Evolutionary conservation across 2,113 vertebrate species (phyloP).

Genomic region (Chloroceryle aenea): DNA sequence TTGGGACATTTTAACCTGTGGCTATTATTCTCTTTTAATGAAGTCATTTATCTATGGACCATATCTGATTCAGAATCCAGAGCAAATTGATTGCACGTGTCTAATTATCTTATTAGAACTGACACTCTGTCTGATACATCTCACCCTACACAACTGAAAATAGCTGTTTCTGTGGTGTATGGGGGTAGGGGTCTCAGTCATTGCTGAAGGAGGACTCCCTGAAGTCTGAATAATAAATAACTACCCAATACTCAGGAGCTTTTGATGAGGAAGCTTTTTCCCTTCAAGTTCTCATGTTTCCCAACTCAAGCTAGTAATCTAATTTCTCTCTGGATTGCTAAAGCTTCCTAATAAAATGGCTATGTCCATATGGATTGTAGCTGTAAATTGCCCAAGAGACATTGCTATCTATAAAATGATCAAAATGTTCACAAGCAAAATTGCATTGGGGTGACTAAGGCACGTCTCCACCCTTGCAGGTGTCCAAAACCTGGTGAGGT

Average conservation of each 20-base stretch:
- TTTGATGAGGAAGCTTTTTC: neutral
- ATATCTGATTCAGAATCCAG: conserved; percentile 19
- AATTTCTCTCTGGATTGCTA: neutral
- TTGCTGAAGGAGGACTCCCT: neutral
- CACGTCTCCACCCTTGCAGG: neutral
- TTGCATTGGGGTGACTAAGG: neutral
- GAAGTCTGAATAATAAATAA: neutral
- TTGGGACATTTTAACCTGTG: neutral
- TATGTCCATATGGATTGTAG: neutral
- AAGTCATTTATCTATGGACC: conserved; percentile 5
- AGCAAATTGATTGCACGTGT: neutral
- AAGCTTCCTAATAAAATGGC: neutral
- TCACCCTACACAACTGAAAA: neutral
- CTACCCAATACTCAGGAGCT: neutral
- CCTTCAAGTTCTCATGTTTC: neutral
- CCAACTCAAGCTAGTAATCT: neutral
- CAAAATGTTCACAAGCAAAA: neutral
- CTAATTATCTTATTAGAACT: neutral
- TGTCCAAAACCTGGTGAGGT: neutral
- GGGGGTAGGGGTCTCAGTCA: neutral
- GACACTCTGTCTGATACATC: neutral
- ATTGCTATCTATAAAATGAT: neutral
- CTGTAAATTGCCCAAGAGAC: neutral
- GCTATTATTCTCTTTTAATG: conserved; percentile 41
- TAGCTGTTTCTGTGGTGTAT: neutral